These are phyloP conservation scores for Thinocorus orbignyianus DNA, from an alignment of 2,113 vertebrate species.

Conservation along the genomic window DNA sequence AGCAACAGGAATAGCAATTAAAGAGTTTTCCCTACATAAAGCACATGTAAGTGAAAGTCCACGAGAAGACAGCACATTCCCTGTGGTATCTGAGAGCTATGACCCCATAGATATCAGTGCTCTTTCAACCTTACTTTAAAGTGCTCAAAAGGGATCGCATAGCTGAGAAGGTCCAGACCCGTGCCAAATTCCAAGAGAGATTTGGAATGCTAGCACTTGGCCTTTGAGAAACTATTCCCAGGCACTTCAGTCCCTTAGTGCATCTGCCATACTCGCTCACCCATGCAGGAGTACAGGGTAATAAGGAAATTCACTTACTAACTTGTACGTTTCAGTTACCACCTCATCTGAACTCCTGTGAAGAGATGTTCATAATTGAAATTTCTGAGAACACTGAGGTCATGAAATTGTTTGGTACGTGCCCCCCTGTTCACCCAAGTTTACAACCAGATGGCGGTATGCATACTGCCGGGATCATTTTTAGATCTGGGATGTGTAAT, in stretches of 20 bases:
- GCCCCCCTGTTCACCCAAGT: background rate
- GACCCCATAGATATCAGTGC: background rate
- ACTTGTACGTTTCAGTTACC: background rate
- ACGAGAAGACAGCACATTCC: background rate
- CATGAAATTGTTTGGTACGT: background rate
- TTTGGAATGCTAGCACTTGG: background rate
- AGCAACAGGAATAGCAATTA: background rate
- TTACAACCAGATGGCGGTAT: background rate
- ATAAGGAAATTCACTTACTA: background rate
- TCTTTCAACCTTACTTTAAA: background rate
- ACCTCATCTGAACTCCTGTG: background rate
- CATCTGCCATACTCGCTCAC: background rate
- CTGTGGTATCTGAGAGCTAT: background rate
- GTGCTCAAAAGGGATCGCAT: background rate
- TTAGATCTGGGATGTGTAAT: conserved; percentile 6
- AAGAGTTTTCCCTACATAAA: background rate
- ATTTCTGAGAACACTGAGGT: background rate
- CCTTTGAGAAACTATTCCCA: background rate
- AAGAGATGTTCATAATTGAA: background rate
- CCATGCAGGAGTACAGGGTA: background rate
- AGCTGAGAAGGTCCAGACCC: background rate
- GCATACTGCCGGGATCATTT: background rate
- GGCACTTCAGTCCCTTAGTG: background rate
- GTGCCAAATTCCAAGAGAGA: background rate
- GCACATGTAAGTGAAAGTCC: background rate